Percentiles rank a stretch among this genome's conserved stretches.
These are phyloP conservation scores for Cyprinodon brontotheroides DNA, from an alignment of 2,113 vertebrate genomes.

Conservation along the genomic window DNA sequence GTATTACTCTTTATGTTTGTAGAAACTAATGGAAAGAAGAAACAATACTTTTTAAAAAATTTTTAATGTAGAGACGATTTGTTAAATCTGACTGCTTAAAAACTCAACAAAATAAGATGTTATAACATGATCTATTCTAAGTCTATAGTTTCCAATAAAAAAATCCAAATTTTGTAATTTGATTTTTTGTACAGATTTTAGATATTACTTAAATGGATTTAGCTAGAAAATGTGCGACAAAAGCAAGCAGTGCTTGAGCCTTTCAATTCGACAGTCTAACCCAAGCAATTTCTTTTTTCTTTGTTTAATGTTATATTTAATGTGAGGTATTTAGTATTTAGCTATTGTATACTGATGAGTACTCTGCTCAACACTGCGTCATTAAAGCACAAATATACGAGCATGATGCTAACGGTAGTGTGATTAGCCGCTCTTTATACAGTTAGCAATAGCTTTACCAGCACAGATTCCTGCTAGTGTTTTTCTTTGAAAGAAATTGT, in stretches of 20 bases:
- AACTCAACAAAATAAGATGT: neutral
- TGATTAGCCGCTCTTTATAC: slow-evolving; percentile 22
- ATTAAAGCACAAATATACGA: slow-evolving; percentile 17
- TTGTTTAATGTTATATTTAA: neutral
- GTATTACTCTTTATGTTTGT: neutral
- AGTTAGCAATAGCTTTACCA: slow-evolving; percentile 40
- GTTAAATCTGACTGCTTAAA: neutral
- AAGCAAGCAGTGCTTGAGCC: neutral
- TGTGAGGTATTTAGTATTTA: slow-evolving; percentile 19
- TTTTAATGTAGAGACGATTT: neutral
- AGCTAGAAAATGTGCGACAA: neutral
- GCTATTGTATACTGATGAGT: slow-evolving; percentile 12
- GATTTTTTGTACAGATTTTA: neutral
- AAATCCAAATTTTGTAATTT: neutral
- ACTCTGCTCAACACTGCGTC: slow-evolving; percentile 30
- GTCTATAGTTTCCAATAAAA: neutral
- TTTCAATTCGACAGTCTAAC: neutral
- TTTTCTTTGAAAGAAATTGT: neutral
- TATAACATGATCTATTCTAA: neutral
- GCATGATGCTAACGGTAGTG: slow-evolving; percentile 34
- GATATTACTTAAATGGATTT: neutral
- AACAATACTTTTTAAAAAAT: too few species aligned
- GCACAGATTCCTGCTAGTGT: slow-evolving; percentile 35
- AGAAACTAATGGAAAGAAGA: neutral
- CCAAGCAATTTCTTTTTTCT: neutral